Conservation (phyloP, 2,888 invertebrate genomes). For the Tenthredo mesomela region DNA sequence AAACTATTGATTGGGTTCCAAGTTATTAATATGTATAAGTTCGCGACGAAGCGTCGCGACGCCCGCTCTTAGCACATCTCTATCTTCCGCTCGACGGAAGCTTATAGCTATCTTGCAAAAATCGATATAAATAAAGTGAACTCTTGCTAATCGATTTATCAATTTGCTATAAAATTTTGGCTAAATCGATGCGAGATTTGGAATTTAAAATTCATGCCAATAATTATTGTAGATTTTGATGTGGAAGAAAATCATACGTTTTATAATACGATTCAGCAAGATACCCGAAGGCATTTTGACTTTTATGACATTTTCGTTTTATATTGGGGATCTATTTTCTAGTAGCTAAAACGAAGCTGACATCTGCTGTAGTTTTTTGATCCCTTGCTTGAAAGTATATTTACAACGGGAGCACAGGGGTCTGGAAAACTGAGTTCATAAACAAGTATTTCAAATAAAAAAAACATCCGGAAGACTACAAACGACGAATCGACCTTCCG, state of each 20-base stretch:
- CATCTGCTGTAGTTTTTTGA: not conserved
- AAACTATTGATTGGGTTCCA: conserved; percentile 39
- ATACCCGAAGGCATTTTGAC: not conserved
- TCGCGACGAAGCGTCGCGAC: not conserved
- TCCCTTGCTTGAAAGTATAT: not conserved
- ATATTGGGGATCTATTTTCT: not conserved
- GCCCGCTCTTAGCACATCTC: not conserved
- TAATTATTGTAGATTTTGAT: not conserved
- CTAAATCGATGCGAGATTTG: not conserved
- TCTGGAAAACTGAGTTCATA: not conserved
- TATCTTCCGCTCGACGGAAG: conserved; percentile 8
- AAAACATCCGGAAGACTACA: conserved; percentile 8
- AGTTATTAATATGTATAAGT: conserved; percentile 43
- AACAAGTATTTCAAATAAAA: conserved; percentile 1
- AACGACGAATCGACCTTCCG: conserved; percentile 28
- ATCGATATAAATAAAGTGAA: conserved; percentile 18
- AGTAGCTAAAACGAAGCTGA: not conserved
- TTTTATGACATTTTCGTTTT: not conserved
- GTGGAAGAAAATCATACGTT: not conserved
- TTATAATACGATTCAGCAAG: not conserved
- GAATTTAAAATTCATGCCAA: not conserved
- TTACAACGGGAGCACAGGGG: not conserved
- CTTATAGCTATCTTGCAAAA: not conserved
- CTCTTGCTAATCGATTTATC: not conserved
- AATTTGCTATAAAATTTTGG: conserved; percentile 4